Base-by-base conservation (phyloP, 2,113 vertebrate genomes). In the Strix aluco region DNA sequence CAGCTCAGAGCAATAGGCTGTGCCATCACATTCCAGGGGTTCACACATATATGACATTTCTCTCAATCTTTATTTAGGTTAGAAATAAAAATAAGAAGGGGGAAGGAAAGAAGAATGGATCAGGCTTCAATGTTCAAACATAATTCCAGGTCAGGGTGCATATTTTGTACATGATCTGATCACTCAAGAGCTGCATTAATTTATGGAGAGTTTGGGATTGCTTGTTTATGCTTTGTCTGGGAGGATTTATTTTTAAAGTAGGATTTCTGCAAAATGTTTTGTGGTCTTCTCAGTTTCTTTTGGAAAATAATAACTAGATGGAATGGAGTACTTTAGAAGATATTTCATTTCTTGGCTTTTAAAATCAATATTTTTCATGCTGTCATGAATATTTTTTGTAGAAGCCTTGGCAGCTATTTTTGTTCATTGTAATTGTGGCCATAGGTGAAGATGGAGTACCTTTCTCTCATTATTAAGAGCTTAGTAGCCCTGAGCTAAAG, bases 391-490 rank as follows among this genome's bases (percentile, higher is more conserved):
- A 97, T 97, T 95, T 98, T 97, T 95, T 94, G 52, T 92, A 96
- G 95, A 92, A 90, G 47, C 29, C 86, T 96, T 96, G 96, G 96
- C 96, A 96, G 95, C 95, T 97, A 93, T 96, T 97, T 97, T 97
- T 96, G 90, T 96, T 97, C 92, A 69, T 89, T 94, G 92, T 96
- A 97, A 97, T 97, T 93, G 92, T 96, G 86, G 63, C 58, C 94
- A 58, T 87, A 96, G 95, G 97, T 97, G 97, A 98, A 98, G 98
- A 97, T 98, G 92, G 95, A 98, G 97, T 96, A 97, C 96, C 97
- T 97, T 98, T 97, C 97, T 98, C 96, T 98, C 97, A 96, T 98
- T 98, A 98, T 98, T 98, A 98, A 98, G 97, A 98, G 97, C 82
- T 98, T 97, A 97, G 96, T 94, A 97, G 94, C 97, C 95, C 96